Evolutionary conservation across 2,113 vertebrate species (phyloP).

Genomic region (Megalops atlanticus): DNA sequence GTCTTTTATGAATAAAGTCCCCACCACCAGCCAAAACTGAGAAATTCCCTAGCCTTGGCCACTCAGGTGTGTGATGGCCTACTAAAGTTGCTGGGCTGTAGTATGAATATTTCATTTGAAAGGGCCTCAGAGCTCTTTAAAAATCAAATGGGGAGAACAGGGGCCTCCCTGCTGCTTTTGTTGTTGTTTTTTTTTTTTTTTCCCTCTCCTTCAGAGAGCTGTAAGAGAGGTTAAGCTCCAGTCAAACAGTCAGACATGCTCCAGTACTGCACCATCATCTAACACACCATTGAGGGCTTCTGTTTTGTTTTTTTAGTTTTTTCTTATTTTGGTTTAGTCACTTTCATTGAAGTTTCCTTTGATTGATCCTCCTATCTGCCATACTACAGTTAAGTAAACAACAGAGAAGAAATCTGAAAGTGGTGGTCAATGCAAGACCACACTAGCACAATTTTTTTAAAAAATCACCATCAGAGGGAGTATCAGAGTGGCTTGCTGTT

Average conservation of each 20-base stretch:
- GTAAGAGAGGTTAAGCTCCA: neutral
- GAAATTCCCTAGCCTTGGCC: neutral
- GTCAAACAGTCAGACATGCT: neutral
- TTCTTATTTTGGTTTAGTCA: neutral
- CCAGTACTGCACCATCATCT: neutral
- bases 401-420: neutral
- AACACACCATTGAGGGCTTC: too few relatives aligned
- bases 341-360: neutral
- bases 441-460: too few relatives aligned
- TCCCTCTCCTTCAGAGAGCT: neutral
- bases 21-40: neutral
- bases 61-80: conserved; percentile 8
- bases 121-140: neutral
- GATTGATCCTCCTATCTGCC: neutral
- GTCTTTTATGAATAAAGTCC: conserved; percentile 10
- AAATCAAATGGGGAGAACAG: neutral
- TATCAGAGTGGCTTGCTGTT: too few relatives aligned
- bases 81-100: neutral
- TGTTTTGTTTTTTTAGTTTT: too few relatives aligned
- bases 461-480: too few relatives aligned
- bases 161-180: neutral
- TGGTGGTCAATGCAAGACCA: too few relatives aligned
- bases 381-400: neutral
- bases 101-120: conserved; percentile 17
- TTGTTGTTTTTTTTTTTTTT: too few relatives aligned